These are phyloP conservation scores for Oithona nana DNA, from an alignment of 2,888 invertebrate species.

Conservation along the genomic window DNA sequence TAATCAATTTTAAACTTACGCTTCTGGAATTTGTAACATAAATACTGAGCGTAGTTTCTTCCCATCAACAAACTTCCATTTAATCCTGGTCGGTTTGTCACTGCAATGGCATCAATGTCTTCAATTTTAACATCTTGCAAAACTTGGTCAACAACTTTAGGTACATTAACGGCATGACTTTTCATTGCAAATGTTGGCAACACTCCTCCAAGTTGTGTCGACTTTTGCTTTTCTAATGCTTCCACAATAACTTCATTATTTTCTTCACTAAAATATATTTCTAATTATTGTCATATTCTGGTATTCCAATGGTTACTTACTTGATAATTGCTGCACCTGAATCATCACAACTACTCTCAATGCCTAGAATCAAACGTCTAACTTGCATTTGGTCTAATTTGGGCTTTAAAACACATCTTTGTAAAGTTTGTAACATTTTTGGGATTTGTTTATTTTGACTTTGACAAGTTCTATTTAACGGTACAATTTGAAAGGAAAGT, in stretches of 20 bases:
- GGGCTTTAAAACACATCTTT: too few relatives aligned
- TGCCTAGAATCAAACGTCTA: constrained; percentile 46
- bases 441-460: too few relatives aligned
- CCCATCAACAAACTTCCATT: constrained; percentile 38
- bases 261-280: constrained; percentile 5
- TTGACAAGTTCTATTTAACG: too few relatives aligned
- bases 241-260: not conserved
- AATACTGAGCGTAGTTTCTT: constrained; percentile 39
- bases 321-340: constrained; percentile 78
- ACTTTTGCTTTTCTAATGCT: not conserved
- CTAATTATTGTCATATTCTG: constrained; percentile 18
- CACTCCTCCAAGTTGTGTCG: constrained; percentile 55
- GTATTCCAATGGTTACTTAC: constrained; percentile 22
- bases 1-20: not conserved
- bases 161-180: constrained; percentile 59
- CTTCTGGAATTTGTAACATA: constrained; percentile 44
- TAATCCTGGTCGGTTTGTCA: constrained; percentile 77
- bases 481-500: too few relatives aligned
- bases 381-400: too few relatives aligned
- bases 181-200: constrained; percentile 67
- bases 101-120: constrained; percentile 67
- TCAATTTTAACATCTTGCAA: constrained; percentile 38
- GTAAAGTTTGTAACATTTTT: too few relatives aligned
- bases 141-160: constrained; percentile 45
- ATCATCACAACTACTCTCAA: constrained; percentile 95